These are phyloP conservation scores for Gnathonemus echidnorhynchus DNA, from an alignment of 2,113 vertebrate genomes.

Conservation along the genomic window DNA sequence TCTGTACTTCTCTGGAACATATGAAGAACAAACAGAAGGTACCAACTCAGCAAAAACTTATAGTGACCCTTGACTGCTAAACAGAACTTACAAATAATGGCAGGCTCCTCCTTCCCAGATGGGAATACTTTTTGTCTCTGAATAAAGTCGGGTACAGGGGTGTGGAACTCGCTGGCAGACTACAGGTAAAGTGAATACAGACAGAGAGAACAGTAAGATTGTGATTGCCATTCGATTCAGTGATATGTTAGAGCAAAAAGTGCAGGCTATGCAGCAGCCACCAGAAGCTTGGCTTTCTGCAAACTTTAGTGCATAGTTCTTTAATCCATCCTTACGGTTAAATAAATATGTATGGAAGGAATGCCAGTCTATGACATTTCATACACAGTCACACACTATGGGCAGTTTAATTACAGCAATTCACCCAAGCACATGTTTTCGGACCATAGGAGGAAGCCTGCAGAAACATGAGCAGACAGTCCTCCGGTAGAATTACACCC, in stretches of 20 bases:
- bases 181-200: slow-evolving; percentile 36
- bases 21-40: background rate
- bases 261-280: slow-evolving; percentile 31
- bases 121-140: slow-evolving; percentile 66
- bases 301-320: background rate
- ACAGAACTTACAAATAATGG: slow-evolving; percentile 45
- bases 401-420: background rate
- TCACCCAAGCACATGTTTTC: background rate
- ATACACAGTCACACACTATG: background rate
- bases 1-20: slow-evolving; percentile 62
- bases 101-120: slow-evolving; percentile 71
- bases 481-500: background rate
- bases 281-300: slow-evolving; percentile 43
- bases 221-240: background rate
- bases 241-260: background rate
- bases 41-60: background rate
- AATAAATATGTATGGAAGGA: background rate
- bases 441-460: background rate
- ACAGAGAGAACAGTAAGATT: background rate
- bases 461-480: background rate
- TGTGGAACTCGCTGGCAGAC: slow-evolving; percentile 68
- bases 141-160: slow-evolving; percentile 67
- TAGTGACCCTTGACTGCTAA: background rate
- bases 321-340: background rate
- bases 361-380: background rate